Base-by-base conservation (phyloP, 2,888 invertebrate genomes). In the Halocaridina rubra region DNA sequence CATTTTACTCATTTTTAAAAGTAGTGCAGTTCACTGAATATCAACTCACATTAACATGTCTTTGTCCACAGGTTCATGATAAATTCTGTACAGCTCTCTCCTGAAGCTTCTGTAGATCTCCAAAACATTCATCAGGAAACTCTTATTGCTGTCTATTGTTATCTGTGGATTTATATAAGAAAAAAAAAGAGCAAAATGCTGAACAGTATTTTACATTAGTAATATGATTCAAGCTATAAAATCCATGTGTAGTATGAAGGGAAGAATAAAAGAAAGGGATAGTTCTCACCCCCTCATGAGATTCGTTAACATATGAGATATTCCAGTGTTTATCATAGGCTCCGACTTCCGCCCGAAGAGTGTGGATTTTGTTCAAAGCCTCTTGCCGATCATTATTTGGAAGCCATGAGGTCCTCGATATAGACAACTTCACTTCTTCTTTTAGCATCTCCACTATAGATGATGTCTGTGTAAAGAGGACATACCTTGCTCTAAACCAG, bases 61-160 rank as follows among this genome's bases (percentile, higher is more conserved):
- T 39, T 88, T 88, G 57, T 89, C 89, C 30, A 89, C 89, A 76
- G 89, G 88, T 19, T 82, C 78, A 75, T 86, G 81, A 85, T 89
- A 89, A 16, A 89, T 74, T 22, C 84, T 74, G 85, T 89, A 89
- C 19, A 90, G 78, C 57, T 89, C 88, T 46, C 88, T 85, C 22
- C 90, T 88, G 84, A 89, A 89, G n/a, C 71, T 33, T 24, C 57
- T 32, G 76, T 88, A 89, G 30, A 85, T n/a, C 67, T 84, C 64
- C 53, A 86, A 89, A 22, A 92, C 91, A 81, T 91, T 92, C 2
- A 90, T 90, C 86, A 92, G 91, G 89, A 92, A 92, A 89, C 91
- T 90, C 53, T 91, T 90, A 2, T 46, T 67, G 2, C 19, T 10
- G 53, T 39, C 27, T 16, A 67, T 7, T n/a, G 24, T 10, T 8